phyloP scores from a whole-genome alignment of 1,140 invertebrate genomes.

The Dermatophagoides farinae region DNA sequence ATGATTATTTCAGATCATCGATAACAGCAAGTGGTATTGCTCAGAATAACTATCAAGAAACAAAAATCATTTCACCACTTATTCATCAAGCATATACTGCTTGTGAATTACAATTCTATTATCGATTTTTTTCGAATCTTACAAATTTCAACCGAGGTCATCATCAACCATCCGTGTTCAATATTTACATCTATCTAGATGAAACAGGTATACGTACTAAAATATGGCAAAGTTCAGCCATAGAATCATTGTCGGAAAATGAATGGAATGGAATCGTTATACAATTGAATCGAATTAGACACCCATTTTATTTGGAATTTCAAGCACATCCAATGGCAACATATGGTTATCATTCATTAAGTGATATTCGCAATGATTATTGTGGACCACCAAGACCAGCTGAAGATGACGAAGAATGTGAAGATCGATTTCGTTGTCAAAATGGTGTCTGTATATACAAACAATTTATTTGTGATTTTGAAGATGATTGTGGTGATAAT shows the following conservation, averaged over 20 bases:
- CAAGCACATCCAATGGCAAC: neutral
- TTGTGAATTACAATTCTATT: neutral
- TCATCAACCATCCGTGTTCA: neutral
- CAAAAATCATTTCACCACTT: neutral
- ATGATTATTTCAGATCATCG: neutral
- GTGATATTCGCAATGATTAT: neutral
- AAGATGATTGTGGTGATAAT: slow-evolving; percentile 26
- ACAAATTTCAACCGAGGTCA: neutral
- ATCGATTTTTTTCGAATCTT: neutral
- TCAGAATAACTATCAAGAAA: neutral
- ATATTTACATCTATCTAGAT: neutral
- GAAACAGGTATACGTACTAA: neutral
- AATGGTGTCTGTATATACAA: neutral
- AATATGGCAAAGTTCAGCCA: neutral
- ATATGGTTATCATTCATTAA: neutral
- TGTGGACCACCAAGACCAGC: neutral
- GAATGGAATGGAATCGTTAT: neutral
- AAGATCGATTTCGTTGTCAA: neutral
- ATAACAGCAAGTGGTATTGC: neutral
- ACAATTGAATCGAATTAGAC: neutral
- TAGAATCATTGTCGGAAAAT: neutral
- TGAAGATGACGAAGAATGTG: neutral
- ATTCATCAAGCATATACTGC: neutral
- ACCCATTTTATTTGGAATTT: neutral
- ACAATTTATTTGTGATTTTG: neutral